These are phyloP conservation scores for Esox masquinongy DNA, from an alignment of 2,797 vertebrate species.

Conservation along the genomic window DNA sequence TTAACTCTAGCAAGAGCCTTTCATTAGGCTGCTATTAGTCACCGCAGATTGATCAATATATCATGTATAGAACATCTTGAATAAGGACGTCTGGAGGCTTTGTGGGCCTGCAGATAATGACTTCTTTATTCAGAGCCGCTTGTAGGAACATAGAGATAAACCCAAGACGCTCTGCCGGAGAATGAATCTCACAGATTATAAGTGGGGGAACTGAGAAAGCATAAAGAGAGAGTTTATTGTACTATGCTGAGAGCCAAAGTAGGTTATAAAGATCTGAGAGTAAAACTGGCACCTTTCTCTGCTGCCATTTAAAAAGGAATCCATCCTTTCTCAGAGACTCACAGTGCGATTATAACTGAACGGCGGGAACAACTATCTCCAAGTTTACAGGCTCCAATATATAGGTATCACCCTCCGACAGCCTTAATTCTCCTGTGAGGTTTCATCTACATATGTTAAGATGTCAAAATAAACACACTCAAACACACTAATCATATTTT, in stretches of 20 bases:
- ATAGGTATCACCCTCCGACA: constrained; percentile 13
- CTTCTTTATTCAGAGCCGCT: constrained; percentile 91
- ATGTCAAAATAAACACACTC: constrained; percentile 47
- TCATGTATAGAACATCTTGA: constrained; percentile 94
- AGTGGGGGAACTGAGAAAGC: constrained; percentile 76
- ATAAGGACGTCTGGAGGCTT: constrained; percentile 90
- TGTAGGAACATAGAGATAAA: constrained; percentile 97
- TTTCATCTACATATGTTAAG: constrained; percentile 39
- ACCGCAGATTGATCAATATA: constrained; percentile 92
- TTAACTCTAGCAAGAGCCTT: constrained; percentile 84
- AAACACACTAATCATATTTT: constrained; percentile 36
- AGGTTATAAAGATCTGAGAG: constrained; percentile 64
- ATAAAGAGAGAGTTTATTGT: constrained; percentile 68
- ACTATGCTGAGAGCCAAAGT: constrained; percentile 41
- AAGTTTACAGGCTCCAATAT: constrained; percentile 13
- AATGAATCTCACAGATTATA: constrained; percentile 83
- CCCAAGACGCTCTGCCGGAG: constrained; percentile 79
- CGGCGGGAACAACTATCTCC: constrained; percentile 2
- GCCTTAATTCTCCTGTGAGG: constrained; percentile 36
- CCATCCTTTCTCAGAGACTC: constrained; percentile 44
- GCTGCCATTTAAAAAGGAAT: constrained; percentile 59
- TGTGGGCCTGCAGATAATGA: constrained; percentile 92
- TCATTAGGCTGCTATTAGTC: constrained; percentile 90
- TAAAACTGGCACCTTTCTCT: constrained; percentile 60
- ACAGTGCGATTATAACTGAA: constrained; percentile 33